Evolutionary conservation across 2,888 invertebrate genomes (phyloP).

Genomic region (Charanyca ferruginea): DNA sequence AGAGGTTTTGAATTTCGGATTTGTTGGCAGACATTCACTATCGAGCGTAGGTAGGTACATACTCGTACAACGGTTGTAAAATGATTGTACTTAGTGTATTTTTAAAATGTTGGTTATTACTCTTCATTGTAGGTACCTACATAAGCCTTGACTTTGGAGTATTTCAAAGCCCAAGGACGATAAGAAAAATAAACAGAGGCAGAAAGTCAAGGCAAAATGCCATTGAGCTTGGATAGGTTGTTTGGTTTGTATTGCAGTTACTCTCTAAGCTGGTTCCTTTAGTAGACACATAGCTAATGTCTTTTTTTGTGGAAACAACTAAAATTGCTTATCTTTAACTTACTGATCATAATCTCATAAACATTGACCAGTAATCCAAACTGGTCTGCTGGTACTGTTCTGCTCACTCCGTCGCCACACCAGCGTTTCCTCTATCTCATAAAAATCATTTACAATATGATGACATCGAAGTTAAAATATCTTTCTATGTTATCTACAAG

Average conservation of each 20-base stretch:
- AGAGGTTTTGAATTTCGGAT: constrained; percentile 54
- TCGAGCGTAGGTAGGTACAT: no score
- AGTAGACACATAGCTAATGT: no score
- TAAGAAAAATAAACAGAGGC: constrained; percentile 20
- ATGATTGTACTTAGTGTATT: constrained; percentile 22
- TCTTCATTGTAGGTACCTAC: neutral
- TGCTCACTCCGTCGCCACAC: no score
- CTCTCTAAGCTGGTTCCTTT: no score
- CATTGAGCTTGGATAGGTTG: neutral
- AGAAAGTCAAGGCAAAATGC: constrained; percentile 19
- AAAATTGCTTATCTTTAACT: no score
- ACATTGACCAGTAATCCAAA: no score
- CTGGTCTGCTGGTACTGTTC: no score
- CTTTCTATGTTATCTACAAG: neutral
- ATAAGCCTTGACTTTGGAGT: neutral
- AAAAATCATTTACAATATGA: no score
- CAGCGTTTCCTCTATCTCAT: no score
- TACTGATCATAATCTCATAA: no score
- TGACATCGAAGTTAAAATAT: neutral
- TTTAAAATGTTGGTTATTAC: neutral
- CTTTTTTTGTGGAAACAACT: no score
- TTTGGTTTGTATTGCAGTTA: no score
- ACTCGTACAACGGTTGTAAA: constrained; percentile 41
- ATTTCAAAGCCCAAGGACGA: neutral
- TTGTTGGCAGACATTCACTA: constrained; percentile 46